Evolutionary conservation across 2,888 invertebrate species (phyloP).

Genomic region (Graphium colonna): DNA sequence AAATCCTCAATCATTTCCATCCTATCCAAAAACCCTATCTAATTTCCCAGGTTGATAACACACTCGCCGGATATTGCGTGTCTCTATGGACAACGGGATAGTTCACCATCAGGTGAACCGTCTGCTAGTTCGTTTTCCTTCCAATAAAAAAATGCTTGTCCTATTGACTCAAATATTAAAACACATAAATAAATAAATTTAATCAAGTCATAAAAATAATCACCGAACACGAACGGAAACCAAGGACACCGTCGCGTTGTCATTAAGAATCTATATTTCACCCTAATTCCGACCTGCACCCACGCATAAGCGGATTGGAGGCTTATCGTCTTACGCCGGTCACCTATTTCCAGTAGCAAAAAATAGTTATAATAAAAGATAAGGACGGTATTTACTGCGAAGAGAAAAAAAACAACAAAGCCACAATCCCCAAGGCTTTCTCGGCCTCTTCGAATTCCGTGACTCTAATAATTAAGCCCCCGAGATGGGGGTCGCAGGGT

Average conservation of each 20-base stretch:
- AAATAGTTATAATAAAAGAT: conserved; percentile 53
- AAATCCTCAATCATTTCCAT: no score
- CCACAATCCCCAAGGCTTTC: conserved; percentile 67
- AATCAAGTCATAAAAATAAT: neutral
- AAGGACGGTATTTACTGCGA: conserved; percentile 47
- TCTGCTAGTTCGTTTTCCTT: no score
- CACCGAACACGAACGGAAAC: conserved; percentile 27
- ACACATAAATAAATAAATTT: neutral
- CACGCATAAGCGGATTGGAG: conserved; percentile 74
- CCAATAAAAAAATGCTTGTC: no score
- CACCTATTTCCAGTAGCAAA: conserved; percentile 69
- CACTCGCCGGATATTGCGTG: no score
- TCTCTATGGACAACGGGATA: no score
- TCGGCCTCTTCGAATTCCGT: conserved; percentile 73
- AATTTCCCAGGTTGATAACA: no score
- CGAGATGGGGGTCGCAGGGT: conserved; percentile 62
- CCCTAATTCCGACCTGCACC: conserved; percentile 57
- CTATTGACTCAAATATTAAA: no score
- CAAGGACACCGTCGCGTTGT: conserved; percentile 36
- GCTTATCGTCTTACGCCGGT: conserved; percentile 69
- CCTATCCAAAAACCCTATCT: no score
- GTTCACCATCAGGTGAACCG: no score
- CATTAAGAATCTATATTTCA: conserved; percentile 71
- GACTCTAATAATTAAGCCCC: conserved; percentile 76
- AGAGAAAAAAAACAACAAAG: conserved; percentile 61